Conservation (phyloP, 2,113 vertebrate genomes). For the Onychorhynchus coronatus region DNA sequence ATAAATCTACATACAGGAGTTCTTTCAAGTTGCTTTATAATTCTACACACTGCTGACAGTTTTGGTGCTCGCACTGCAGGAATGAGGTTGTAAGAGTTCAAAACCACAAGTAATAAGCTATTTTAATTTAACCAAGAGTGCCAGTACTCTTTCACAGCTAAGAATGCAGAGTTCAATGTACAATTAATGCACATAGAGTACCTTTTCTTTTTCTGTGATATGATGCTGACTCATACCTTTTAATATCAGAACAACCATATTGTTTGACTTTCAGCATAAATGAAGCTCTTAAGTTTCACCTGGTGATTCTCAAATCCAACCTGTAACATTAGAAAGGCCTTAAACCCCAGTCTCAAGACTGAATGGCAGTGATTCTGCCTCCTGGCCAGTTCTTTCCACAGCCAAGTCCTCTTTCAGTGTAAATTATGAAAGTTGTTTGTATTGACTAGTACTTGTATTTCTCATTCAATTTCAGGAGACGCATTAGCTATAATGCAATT, state of each 20-base stretch:
- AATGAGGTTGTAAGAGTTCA: neutral
- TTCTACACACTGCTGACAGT: neutral
- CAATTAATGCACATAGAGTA: neutral
- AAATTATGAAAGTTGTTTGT: neutral
- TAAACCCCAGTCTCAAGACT: neutral
- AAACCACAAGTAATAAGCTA: neutral
- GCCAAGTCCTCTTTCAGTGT: neutral
- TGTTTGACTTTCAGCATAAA: slow-evolving; percentile 55
- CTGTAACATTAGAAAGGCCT: neutral
- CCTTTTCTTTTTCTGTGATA: slow-evolving; percentile 27
- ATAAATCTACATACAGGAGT: neutral
- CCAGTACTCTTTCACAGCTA: neutral
- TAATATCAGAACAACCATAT: neutral
- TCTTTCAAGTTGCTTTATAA: neutral
- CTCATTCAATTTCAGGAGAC: neutral
- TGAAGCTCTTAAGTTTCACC: neutral
- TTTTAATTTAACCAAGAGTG: neutral
- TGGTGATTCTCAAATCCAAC: neutral
- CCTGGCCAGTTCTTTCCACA: neutral
- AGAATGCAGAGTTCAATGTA: neutral
- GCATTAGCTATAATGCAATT: neutral
- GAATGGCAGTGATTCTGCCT: neutral
- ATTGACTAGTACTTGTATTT: neutral
- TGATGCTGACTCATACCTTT: slow-evolving; percentile 15
- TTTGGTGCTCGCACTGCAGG: neutral